phyloP scores from a whole-genome alignment of 1,140 invertebrate species.

The Papilio helenus region DNA sequence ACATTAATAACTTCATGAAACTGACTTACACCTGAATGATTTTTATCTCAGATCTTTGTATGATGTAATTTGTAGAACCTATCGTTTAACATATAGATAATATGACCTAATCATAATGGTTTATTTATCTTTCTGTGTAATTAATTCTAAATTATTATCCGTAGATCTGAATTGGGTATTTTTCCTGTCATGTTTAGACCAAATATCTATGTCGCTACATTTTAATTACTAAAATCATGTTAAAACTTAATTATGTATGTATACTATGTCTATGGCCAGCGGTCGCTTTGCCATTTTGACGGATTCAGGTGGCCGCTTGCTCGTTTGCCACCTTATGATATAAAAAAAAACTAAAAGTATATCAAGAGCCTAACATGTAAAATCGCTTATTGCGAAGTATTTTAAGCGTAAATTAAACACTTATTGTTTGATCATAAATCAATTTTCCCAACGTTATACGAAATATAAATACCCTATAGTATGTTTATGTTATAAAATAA shows the following conservation, averaged over 20 bases:
- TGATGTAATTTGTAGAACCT: background rate
- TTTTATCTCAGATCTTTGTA: background rate
- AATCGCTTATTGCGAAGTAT: background rate
- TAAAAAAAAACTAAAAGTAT: too few relatives aligned
- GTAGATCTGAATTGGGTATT: background rate
- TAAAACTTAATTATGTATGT: too few relatives aligned
- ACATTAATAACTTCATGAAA: background rate
- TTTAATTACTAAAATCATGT: too few relatives aligned
- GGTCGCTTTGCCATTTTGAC: too few relatives aligned
- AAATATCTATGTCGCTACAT: too few relatives aligned
- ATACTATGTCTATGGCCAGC: too few relatives aligned
- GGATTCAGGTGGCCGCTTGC: too few relatives aligned
- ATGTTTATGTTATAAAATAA: slow-evolving; percentile 13
- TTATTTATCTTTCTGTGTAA: background rate
- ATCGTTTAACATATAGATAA: background rate
- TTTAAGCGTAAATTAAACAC: background rate
- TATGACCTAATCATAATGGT: background rate
- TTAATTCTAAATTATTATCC: background rate
- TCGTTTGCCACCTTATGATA: too few relatives aligned
- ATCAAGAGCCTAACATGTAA: background rate
- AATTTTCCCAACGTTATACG: background rate
- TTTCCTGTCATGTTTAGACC: background rate
- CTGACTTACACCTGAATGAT: background rate
- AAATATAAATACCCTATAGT: background rate
- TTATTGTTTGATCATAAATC: slow-evolving; percentile 13